These are phyloP conservation scores for Leptodactylus fuscus DNA, from an alignment of 2,113 vertebrate species.

Conservation along the genomic window DNA sequence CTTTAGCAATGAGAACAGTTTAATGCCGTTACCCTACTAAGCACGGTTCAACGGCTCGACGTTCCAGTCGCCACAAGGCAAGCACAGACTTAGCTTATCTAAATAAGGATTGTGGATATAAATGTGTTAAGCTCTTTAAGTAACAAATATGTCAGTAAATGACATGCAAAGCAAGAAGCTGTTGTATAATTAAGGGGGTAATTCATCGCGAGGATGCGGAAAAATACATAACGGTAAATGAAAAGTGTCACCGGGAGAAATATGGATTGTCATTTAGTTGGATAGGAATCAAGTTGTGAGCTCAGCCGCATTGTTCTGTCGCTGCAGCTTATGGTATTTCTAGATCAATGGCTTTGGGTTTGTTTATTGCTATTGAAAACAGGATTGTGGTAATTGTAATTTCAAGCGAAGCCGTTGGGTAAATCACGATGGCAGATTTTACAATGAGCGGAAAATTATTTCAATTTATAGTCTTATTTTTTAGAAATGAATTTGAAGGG, in stretches of 20 bases:
- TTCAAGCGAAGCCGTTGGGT: background rate
- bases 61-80: constrained; percentile 66
- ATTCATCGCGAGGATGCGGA: background rate
- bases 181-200: constrained; percentile 36
- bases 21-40: constrained; percentile 67
- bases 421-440: background rate
- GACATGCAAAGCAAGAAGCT: constrained; percentile 14
- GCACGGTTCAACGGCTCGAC: constrained; percentile 65
- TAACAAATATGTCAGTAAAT: constrained; percentile 33
- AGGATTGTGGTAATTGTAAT: background rate
- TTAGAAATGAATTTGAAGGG: background rate
- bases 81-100: constrained; percentile 62
- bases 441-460: background rate
- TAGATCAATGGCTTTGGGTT: background rate
- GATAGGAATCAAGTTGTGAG: constrained; percentile 16
- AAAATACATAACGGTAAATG: constrained; percentile 15
- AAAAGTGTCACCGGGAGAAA: constrained; percentile 35
- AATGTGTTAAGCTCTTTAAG: background rate
- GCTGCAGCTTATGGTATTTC: constrained; percentile 5
- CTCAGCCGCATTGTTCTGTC: background rate
- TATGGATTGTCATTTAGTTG: constrained; percentile 27
- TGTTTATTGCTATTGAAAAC: background rate
- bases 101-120: constrained; percentile 47
- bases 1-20: constrained; percentile 70
- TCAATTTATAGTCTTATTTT: constrained; percentile 3